Base-by-base conservation (phyloP, 2,113 vertebrate species). In the Oreochromis tanganicae region DNA sequence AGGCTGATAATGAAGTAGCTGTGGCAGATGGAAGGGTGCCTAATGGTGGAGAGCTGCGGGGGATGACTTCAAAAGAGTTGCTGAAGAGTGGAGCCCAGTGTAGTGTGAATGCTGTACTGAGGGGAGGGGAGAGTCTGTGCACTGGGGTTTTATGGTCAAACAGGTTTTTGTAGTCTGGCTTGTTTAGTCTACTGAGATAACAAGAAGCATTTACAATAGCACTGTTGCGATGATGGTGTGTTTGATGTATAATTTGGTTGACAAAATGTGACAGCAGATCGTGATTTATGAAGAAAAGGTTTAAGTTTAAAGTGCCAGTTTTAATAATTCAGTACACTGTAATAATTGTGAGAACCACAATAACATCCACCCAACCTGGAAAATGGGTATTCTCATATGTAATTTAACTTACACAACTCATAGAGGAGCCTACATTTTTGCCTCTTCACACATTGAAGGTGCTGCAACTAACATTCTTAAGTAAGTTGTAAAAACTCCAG, bases 121-220 rank as follows among this genome's bases (percentile, higher is more conserved):
- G 83, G 63, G 78, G 89, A 50, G 66, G 52, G 46, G 61, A 43
- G 34, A n/a, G 85, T 21, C 80, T 82, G 78, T 38, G 34, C 68
- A 82, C 46, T 13, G 59, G 41, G 61, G 16, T 71, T 92, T 92
- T 86, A 89, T 82, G 86, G 66, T 50, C 46, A 66, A 91, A 90
- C 75, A 83, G 83, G 68, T 86, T 86, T 87, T 71, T 83, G 88
- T 66, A 82, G 81, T 71, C 52, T 54, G 82, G 27, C 81, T 88
- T 92, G 84, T 92, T 87, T 89, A 82, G 87, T 87, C 94, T 88
- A 82, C 73, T 84, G 75, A 84, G 88, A 91, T 91, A 93, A 93
- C 83, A 83, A 84, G 84, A 82, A 82, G 38, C 75, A 8, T 59
- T 82, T 85, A 85, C 66, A 52, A 66, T n/a, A 75, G 54, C 24